Evolutionary conservation across 2,888 invertebrate species (phyloP), one percentile per base, ranked within the genome.

Genomic region (Biston betularia): DNA sequence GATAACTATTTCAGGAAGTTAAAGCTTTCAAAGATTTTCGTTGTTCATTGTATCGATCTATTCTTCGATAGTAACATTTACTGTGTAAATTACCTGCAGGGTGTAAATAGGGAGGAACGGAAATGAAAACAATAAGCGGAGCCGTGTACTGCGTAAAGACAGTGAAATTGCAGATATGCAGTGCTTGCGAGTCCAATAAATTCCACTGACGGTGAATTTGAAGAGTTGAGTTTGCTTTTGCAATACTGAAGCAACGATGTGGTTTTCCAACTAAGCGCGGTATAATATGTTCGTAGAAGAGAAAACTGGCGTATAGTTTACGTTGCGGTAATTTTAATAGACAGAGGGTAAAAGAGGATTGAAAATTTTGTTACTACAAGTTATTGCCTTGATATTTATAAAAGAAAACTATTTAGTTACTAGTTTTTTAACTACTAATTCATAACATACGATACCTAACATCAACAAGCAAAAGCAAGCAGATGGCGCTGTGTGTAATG

Each of bases 1-100:
- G 58, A 53, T 42, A 61, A 61, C 66, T 58, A 61, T 65, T 66
- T 33, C 57, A 62, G 53, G 46, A 66, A 62, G 56, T 56, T 60
- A 10, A 44, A 61, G 54, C 55, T 50, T 63, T 57, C 55, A 58
- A 69, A 68, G 59, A 15, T 9, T 38, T 38, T 38, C 15, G 42
- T n/a, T 46, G 56, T 57, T 61, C 10, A 40, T 50, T 61, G 44
- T 53, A 42, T 38, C 24, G 55, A 55, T 65, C 65, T 58, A 48
- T n/a, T n/a, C 44, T 35, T 8, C 9, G 14, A 38, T 38, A 11
- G 63, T 40, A 40, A 40, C 15, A 58, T 64, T 33, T 33, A 53
- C 50, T 35, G 8, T 33, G 49, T 14, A 44, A 49, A 55, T 57
- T 50, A 52, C 44, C 46, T 15, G 1, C 12, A n/a, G 45, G 38